These are phyloP conservation scores for Neodiprion pinetum DNA, from an alignment of 1,140 invertebrate species.

Conservation along the genomic window DNA sequence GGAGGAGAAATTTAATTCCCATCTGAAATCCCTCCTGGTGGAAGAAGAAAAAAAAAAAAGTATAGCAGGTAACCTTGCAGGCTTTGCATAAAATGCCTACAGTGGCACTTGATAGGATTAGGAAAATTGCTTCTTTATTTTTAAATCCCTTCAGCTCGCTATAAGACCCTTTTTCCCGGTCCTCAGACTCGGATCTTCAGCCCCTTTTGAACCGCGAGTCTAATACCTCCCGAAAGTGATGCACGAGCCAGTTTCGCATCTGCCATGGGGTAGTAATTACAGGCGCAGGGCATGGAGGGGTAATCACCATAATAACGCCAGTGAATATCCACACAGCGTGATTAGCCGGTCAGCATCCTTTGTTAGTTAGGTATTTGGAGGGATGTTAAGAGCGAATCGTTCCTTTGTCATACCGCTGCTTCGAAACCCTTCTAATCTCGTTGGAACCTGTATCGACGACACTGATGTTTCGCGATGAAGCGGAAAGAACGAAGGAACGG, in stretches of 20 bases:
- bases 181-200: slow-evolving; percentile 3
- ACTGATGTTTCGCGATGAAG: neutral
- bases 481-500: neutral
- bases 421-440: neutral
- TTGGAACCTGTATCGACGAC: neutral
- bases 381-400: neutral
- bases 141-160: slow-evolving; percentile 13
- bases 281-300: slow-evolving; percentile 8
- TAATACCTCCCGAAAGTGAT: no score
- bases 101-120: slow-evolving; percentile 24
- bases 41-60: no score
- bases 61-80: no score
- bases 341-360: neutral
- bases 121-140: slow-evolving; percentile 26
- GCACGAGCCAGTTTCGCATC: no score
- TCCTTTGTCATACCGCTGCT: neutral
- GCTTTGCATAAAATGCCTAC: neutral
- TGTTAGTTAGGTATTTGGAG: neutral
- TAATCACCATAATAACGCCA: neutral
- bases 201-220: no score
- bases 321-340: slow-evolving; percentile 10
- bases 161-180: slow-evolving; percentile 5
- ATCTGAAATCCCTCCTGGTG: no score
- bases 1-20: no score
- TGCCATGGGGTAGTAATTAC: no score